Evolutionary conservation across 2,888 invertebrate genomes (phyloP).

Genomic region (Diplolepis rosae): DNA sequence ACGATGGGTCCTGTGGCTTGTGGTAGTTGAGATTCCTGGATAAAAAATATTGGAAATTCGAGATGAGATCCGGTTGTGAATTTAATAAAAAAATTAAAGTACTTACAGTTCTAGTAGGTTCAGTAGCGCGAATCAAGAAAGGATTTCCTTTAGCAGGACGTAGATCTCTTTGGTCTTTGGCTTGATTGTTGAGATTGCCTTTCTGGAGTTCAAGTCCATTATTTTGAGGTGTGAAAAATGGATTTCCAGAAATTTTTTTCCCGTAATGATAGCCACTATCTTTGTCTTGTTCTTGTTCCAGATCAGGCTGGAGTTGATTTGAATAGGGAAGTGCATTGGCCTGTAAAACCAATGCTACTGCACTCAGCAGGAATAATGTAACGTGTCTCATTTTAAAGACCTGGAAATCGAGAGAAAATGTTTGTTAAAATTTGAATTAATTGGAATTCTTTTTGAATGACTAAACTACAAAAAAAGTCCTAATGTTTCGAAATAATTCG

Average conservation of each 20-base stretch:
- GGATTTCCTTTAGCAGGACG: conserved; percentile 28
- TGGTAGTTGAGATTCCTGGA: neutral
- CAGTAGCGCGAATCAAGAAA: conserved; percentile 20
- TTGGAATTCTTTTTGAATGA: neutral
- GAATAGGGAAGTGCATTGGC: conserved; percentile 53
- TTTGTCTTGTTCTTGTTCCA: neutral
- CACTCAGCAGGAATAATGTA: conserved; percentile 52
- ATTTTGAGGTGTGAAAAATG: neutral
- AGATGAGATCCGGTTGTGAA: neutral
- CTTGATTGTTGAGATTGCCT: neutral
- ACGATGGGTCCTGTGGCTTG: conserved; percentile 5
- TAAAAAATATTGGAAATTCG: neutral
- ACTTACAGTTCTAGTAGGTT: conserved; percentile 12
- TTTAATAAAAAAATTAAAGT: too few species aligned
- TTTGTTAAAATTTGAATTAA: neutral
- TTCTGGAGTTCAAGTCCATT: conserved; percentile 14
- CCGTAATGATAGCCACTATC: conserved; percentile 1
- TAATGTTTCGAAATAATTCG: neutral
- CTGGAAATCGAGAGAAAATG: conserved; percentile 41
- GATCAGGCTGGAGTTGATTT: conserved; percentile 35
- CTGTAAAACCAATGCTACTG: conserved; percentile 49
- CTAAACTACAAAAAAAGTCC: neutral
- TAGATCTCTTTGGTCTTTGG: conserved; percentile 26
- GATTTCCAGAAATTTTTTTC: neutral
- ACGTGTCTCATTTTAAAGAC: conserved; percentile 53